Conservation (phyloP, 2,113 vertebrate species). For the human region DNA sequence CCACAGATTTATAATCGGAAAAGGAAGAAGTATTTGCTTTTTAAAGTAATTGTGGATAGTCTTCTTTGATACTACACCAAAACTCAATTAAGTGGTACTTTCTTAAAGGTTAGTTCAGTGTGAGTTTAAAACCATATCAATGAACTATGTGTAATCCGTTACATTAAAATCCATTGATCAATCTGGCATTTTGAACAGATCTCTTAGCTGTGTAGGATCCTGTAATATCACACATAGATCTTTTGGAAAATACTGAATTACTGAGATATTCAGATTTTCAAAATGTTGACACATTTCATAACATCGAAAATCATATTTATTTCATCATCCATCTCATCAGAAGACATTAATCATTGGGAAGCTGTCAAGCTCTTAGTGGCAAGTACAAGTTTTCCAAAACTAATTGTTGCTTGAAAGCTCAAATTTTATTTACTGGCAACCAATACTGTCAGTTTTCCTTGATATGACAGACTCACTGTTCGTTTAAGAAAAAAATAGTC, state of each 20-base stretch:
- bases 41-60: not conserved
- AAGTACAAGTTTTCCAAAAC: slow-evolving; percentile 29
- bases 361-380: not conserved
- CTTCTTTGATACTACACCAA: slow-evolving; percentile 22
- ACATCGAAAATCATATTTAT: slow-evolving; percentile 22
- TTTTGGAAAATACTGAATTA: slow-evolving; percentile 12
- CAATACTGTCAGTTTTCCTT: not conserved
- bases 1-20: not conserved
- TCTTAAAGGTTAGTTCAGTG: slow-evolving; percentile 28
- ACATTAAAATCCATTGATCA: not conserved
- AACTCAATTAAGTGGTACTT: not conserved
- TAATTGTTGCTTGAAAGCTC: not conserved
- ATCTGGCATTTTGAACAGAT: not conserved
- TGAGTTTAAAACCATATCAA: not conserved
- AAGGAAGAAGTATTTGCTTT: not conserved
- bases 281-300: slow-evolving; percentile 10
- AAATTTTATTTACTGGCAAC: slow-evolving; percentile 22
- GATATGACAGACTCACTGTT: not conserved
- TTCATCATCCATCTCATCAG: slow-evolving; percentile 1
- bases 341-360: not conserved
- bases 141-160: not conserved
- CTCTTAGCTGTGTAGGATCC: slow-evolving; percentile 5
- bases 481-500: not conserved
- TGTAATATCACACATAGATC: not conserved
- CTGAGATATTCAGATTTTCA: slow-evolving; percentile 10